phyloP scores from a whole-genome alignment of 2,888 invertebrate species.

The Ochlodes sylvanus region DNA sequence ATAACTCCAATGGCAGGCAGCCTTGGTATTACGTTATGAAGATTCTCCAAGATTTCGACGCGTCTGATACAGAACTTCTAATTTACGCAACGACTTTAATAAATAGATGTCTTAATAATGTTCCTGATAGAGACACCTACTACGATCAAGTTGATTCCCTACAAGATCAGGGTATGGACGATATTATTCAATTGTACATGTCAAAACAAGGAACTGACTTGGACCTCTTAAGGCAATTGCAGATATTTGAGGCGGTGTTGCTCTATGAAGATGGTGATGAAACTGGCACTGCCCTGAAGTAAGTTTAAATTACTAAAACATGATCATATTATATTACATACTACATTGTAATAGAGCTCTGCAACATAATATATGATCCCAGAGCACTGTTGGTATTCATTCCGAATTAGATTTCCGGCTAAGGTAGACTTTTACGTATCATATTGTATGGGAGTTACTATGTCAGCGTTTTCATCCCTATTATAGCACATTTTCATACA shows the following conservation, averaged over 20 bases:
- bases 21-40: constrained; percentile 92
- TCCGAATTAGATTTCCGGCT: too few relatives aligned
- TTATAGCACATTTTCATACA: background rate
- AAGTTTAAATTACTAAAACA: constrained; percentile 50
- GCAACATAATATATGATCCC: too few relatives aligned
- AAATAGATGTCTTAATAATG: constrained; percentile 96
- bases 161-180: constrained; percentile 97
- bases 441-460: too few relatives aligned
- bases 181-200: constrained; percentile 94
- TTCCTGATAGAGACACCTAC: constrained; percentile 97
- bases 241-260: constrained; percentile 97
- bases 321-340: too few relatives aligned
- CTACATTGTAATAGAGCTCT: too few relatives aligned
- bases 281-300: constrained; percentile 85
- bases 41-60: constrained; percentile 96
- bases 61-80: constrained; percentile 97
- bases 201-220: constrained; percentile 96
- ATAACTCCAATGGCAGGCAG: constrained; percentile 86
- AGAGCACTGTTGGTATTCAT: too few relatives aligned
- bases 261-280: constrained; percentile 92
- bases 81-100: constrained; percentile 98
- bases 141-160: constrained; percentile 98
- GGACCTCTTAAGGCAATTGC: constrained; percentile 96
- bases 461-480: too few relatives aligned
- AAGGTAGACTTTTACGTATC: too few relatives aligned